Base-by-base conservation (phyloP, 2,888 invertebrate species). In the Ctenicera cuprea region DNA sequence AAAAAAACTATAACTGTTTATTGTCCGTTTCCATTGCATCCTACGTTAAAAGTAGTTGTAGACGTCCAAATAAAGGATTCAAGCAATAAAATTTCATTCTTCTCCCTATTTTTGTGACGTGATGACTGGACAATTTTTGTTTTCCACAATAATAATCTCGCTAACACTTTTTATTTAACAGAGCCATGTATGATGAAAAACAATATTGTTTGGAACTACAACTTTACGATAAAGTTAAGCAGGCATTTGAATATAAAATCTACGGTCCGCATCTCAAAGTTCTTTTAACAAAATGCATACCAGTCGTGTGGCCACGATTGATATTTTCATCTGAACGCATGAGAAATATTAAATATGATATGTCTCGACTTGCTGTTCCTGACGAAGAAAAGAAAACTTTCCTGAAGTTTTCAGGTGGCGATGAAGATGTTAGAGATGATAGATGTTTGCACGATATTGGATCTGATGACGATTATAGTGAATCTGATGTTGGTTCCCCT, bases 311-410 rank as follows among this genome's bases (percentile, higher is more conserved):
- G 87, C 80, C 82, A 0, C 77, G 85, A 59, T 75, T 87, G 30
- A 79, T 80, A 3, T 61, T 76, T 22, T 77, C 80, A 12, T 79
- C 80, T n/a, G 79, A 82, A 63, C 80, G 80, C 62, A 43, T 82
- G 50, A 79, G 82, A 16, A 80, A 85, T 73, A 82, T 86, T 33
- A 82, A 79, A 69, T 86, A 85, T 68, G 83, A 86, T 50, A 30
- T 82, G 7, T 71, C 77, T 0, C 77, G 78, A 26, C 74, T 81
- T 26, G 71, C 76, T 14, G 48, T 80, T n/a, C 77, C 82, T 3
- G 83, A 83, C 4, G 82, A 83, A 5, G 74, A 81, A 41, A 66
- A 75, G 11, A 82, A 80, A 41, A 50, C 16, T n/a, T 72, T 75
- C 48, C 73, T 77, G n/a, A 64, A 76, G 37, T 52, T 68, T 18